A percentile compares a stretch with the other conserved stretches of the same genome.
These are phyloP conservation scores for Strix uralensis DNA, from an alignment of 2,113 vertebrate genomes.

Conservation along the genomic window DNA sequence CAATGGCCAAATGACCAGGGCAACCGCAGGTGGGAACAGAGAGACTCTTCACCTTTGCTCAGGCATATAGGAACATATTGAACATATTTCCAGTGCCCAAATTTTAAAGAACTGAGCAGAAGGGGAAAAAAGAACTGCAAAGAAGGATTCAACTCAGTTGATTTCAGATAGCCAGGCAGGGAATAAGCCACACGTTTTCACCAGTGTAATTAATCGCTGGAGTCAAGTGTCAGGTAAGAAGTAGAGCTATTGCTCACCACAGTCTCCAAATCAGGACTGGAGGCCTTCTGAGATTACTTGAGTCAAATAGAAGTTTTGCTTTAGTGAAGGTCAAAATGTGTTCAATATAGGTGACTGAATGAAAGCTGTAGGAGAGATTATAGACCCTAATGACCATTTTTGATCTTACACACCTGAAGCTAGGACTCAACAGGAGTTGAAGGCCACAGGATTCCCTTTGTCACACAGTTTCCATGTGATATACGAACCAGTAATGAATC, in stretches of 20 bases:
- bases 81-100: neutral
- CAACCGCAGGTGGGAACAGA: neutral
- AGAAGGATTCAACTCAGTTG: neutral
- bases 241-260: neutral
- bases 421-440: neutral
- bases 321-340: neutral
- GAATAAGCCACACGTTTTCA: neutral
- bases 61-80: neutral
- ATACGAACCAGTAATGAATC: neutral
- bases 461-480: neutral
- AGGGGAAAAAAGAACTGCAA: neutral
- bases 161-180: neutral
- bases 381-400: neutral
- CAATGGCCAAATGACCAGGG: neutral
- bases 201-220: neutral
- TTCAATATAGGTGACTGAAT: neutral
- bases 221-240: neutral
- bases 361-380: neutral
- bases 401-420: neutral
- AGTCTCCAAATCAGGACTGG: neutral
- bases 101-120: neutral
- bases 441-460: neutral
- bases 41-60: neutral
- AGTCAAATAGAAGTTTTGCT: neutral
- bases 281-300: neutral